Base-by-base conservation (phyloP, 2,797 vertebrate species). In the Dromococcyx pavoninus region DNA sequence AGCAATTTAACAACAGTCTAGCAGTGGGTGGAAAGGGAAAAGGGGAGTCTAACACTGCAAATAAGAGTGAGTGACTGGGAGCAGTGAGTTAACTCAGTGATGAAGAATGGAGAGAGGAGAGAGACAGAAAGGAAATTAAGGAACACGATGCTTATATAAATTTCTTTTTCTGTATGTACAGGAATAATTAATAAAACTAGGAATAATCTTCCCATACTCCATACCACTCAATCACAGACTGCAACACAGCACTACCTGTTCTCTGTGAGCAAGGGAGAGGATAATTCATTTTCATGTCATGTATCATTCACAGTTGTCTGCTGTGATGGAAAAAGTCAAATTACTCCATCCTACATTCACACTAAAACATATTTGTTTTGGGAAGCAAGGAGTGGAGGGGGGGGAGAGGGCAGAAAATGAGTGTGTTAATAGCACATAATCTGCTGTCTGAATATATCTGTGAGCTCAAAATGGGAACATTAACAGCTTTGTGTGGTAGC, bases 251-350 rank as follows among this genome's bases (percentile, higher is more conserved):
- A 1, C 24, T 90, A 65, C 72, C 24, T 82, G 41, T 30, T 94
- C 65, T 74, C 81, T 80, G 27, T 54, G 73, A 94, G 48, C 23
- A 41, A 92, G 73, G 76, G 61, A 2, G 24, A 74, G 48, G 33
- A 89, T 92, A 77, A 95, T 94, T 96, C 12, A 88, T 95, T 96
- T 97, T 88, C 93, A 72, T 66, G 80, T 79, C 89, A 87, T 90
- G 88, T 53, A 96, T 88, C 81, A 91, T 39, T 97, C 92, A 95
- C 83, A 85, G 83, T 92, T 96, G 95, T 80, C 93, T 96, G 56
- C 88, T 82, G 54, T 93, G 91, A 96, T 93, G 96, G 81, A 85
- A 86, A 67, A 81, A 93, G 86, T 94, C 83, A 93, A 83, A 95
- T 96, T 92, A 91, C 71, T 46, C 51, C 85, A 91, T 95, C 81